phyloP scores from a whole-genome alignment of 2,113 vertebrate species.

The Tauraco erythrolophus region DNA sequence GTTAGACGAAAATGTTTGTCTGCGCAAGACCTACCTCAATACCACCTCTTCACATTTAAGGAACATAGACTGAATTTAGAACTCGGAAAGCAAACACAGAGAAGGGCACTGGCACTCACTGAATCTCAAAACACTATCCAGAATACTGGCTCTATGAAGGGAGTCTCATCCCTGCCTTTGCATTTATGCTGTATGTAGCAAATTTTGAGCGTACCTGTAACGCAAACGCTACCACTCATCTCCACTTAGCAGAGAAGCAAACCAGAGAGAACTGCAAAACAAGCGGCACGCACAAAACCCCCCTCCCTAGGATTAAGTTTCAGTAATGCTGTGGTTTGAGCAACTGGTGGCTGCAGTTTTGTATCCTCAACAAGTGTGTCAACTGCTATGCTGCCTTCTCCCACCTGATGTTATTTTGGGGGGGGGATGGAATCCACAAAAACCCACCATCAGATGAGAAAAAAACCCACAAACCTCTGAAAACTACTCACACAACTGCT shows the following conservation, averaged over 20 bases:
- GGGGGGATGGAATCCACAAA: no score
- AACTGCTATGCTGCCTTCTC: background rate
- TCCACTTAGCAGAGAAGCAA: background rate
- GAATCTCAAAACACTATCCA: background rate
- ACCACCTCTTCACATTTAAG: background rate
- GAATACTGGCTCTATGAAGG: background rate
- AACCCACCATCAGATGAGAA: background rate
- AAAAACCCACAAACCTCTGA: background rate
- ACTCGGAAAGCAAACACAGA: background rate
- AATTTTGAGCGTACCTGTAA: background rate
- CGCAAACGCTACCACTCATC: background rate
- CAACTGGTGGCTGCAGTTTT: background rate
- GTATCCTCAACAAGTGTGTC: background rate
- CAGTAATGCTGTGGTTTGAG: background rate
- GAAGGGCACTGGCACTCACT: background rate
- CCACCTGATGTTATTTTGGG: background rate
- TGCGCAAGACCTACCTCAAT: background rate
- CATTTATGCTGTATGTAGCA: background rate
- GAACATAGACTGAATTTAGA: background rate
- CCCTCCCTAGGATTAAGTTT: background rate
- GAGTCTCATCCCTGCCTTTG: background rate
- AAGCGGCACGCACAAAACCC: background rate
- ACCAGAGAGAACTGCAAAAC: background rate
- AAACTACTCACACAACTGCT: background rate
- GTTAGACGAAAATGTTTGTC: background rate